Conservation (phyloP, 2,888 invertebrate genomes). For the Aethes cnicana region DNA sequence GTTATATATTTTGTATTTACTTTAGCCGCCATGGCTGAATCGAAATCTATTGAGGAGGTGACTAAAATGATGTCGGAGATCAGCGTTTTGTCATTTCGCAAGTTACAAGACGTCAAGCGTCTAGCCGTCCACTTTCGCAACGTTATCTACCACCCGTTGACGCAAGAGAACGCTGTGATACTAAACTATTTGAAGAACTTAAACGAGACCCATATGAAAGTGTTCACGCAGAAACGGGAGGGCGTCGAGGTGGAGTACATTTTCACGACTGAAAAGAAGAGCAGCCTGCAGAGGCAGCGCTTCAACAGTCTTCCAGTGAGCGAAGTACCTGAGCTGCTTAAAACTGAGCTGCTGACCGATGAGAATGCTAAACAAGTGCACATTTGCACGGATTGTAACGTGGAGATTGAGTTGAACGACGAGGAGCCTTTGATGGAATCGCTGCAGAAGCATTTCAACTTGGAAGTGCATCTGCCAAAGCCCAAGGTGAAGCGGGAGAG, state of each 20-base stretch:
- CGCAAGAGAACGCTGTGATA: constrained; percentile 54
- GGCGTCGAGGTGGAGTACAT: constrained; percentile 73
- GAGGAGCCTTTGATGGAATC: constrained; percentile 75
- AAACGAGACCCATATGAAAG: constrained; percentile 59
- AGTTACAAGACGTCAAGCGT: constrained; percentile 65
- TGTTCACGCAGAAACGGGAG: constrained; percentile 64
- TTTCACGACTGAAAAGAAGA: constrained; percentile 75
- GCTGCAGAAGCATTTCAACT: constrained; percentile 67
- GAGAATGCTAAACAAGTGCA: constrained; percentile 71
- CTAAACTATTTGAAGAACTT: constrained; percentile 57
- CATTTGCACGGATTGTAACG: constrained; percentile 72
- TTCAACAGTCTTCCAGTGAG: constrained; percentile 75
- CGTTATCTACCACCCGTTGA: constrained; percentile 60
- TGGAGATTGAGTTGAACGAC: constrained; percentile 70
- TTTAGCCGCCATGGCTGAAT: constrained; percentile 43
- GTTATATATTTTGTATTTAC: constrained; percentile 39
- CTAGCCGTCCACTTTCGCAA: constrained; percentile 64
- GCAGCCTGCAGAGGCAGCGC: constrained; percentile 67
- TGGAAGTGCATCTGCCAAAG: constrained; percentile 57
- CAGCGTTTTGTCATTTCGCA: constrained; percentile 67
- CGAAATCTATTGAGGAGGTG: constrained; percentile 45
- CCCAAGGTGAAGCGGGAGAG: constrained; percentile 72
- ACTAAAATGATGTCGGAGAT: constrained; percentile 54
- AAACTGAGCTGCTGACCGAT: constrained; percentile 58
- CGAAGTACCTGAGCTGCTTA: constrained; percentile 71